Evolutionary conservation across 2,113 vertebrate species (phyloP).

Genomic region (Microcebus griseorufus): DNA sequence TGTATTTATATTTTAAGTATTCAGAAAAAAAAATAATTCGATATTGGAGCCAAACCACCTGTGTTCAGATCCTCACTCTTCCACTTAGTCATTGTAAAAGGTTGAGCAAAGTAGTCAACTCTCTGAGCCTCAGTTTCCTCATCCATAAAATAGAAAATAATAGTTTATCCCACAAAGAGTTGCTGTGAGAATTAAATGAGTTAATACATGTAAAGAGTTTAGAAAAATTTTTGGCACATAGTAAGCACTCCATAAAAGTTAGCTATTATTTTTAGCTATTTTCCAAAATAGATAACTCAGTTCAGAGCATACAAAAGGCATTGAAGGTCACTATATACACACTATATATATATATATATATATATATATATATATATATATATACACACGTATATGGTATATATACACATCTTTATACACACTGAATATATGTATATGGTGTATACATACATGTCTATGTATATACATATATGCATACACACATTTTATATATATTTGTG

Average conservation of each 20-base stretch:
- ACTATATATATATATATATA: background rate
- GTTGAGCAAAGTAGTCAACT: background rate
- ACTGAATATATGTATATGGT: background rate
- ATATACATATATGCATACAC: background rate
- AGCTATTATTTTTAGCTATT: slow-evolving; percentile 14
- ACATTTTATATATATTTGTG: background rate
- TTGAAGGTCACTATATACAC: background rate
- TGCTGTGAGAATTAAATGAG: slow-evolving; percentile 33
- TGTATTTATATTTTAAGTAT: slow-evolving; percentile 25
- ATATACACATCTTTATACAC: background rate
- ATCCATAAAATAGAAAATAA: slow-evolving; percentile 1
- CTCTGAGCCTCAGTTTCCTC: background rate
- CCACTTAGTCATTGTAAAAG: background rate
- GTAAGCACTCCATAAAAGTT: background rate
- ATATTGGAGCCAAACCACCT: background rate
- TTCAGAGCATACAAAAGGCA: background rate
- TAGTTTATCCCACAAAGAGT: background rate
- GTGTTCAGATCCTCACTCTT: slow-evolving; percentile 2
- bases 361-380: background rate
- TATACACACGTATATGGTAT: background rate
- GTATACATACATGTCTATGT: background rate
- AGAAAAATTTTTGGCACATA: background rate
- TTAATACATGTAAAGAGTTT: background rate
- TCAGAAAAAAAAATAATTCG: slow-evolving; percentile 9
- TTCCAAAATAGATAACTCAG: slow-evolving; percentile 18